Evolutionary conservation across 2,888 invertebrate species (phyloP).

Genomic region (Volucella zonaria): DNA sequence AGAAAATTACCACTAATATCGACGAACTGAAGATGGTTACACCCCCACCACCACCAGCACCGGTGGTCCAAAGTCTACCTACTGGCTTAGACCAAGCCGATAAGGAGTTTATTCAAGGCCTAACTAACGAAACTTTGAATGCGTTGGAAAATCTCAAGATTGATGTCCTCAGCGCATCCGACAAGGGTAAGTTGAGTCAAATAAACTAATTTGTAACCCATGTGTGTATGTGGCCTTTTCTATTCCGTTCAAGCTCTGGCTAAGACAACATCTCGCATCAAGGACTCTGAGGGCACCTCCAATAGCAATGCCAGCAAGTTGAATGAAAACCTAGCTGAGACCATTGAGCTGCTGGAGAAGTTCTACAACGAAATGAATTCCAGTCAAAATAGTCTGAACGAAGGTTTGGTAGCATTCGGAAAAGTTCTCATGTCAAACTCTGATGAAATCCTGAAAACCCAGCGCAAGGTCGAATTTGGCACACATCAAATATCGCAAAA

Average conservation of each 20-base stretch:
- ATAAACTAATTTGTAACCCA: background rate
- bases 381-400: constrained; percentile 84
- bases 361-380: constrained; percentile 84
- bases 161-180: constrained; percentile 82
- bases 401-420: constrained; percentile 86
- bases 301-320: constrained; percentile 84
- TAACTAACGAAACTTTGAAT: constrained; percentile 86
- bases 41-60: constrained; percentile 32
- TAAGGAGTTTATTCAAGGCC: constrained; percentile 83
- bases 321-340: constrained; percentile 85
- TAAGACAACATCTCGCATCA: constrained; percentile 84
- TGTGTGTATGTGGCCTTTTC: background rate
- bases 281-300: constrained; percentile 84
- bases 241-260: constrained; percentile 80
- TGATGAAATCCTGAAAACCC: constrained; percentile 92
- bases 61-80: constrained; percentile 64
- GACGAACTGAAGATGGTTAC: constrained; percentile 78
- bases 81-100: constrained; percentile 80
- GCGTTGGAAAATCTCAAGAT: constrained; percentile 84
- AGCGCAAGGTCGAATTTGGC: constrained; percentile 92
- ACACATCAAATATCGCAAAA: constrained; percentile 91
- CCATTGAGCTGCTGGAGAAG: constrained; percentile 84
- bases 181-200: constrained; percentile 82
- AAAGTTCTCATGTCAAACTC: constrained; percentile 91
- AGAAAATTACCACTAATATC: constrained; percentile 82